A percentile compares a stretch with the other conserved stretches of the same genome.
phyloP scores from a whole-genome alignment of 2,113 vertebrate species.

The Callaeas wilsoni region DNA sequence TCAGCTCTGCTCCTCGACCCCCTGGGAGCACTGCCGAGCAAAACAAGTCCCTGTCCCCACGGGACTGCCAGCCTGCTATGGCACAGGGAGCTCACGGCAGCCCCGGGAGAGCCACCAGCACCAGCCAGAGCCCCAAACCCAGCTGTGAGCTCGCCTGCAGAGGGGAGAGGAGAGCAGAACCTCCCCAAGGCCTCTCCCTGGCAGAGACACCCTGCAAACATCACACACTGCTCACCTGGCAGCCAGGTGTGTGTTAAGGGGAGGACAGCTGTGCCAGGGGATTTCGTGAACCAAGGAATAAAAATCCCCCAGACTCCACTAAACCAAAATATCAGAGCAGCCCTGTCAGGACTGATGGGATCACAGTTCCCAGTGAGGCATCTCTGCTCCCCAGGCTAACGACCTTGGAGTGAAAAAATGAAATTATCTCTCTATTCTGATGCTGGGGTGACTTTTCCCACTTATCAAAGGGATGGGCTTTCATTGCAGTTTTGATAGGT shows the following conservation, averaged over 20 bases:
- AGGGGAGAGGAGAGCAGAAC: background rate
- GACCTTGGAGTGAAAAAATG: background rate
- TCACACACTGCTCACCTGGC: background rate
- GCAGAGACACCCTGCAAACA: background rate
- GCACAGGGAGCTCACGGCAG: background rate
- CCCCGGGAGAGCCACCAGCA: background rate
- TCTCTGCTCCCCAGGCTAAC: background rate
- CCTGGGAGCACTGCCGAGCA: background rate
- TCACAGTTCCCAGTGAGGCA: background rate
- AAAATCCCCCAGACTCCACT: background rate
- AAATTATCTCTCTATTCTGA: background rate
- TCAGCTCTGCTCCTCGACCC: background rate
- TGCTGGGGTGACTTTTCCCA: background rate
- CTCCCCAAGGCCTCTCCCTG: background rate
- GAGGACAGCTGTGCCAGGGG: background rate
- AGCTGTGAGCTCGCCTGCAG: background rate
- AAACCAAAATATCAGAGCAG: background rate
- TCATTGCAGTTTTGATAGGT: background rate
- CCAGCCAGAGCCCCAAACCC: background rate
- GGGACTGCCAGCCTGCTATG: background rate
- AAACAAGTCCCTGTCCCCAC: background rate
- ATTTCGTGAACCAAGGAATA: background rate
- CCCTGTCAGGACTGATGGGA: background rate
- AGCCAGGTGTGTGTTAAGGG: background rate
- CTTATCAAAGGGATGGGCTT: background rate